Conservation (phyloP, 2,888 invertebrate genomes). For the Cheilosia urbana region DNA sequence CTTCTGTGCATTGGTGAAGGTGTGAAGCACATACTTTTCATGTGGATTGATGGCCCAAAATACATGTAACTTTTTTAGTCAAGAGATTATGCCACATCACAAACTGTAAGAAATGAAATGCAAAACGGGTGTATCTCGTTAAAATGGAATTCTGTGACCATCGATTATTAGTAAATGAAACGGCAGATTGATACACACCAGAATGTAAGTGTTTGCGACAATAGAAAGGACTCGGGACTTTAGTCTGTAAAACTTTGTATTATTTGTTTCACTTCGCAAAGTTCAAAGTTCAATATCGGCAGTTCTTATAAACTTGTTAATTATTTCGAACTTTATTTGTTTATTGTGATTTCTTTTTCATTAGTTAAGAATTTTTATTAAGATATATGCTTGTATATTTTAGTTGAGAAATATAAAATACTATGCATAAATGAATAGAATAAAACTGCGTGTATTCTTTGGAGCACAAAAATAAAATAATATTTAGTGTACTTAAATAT, state of each 20-base stretch:
- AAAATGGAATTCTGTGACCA: background rate
- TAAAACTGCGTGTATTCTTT: conserved; percentile 47
- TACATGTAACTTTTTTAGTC: conserved; percentile 4
- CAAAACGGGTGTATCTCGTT: too few relatives aligned
- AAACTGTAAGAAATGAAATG: background rate
- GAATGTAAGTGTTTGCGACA: conserved; percentile 1
- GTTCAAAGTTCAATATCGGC: conserved; percentile 1
- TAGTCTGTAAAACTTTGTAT: background rate
- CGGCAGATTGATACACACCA: background rate
- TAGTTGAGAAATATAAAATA: conserved; percentile 38
- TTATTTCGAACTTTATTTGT: conserved; percentile 33
- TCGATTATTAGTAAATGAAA: background rate
- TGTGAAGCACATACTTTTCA: conserved; percentile 16
- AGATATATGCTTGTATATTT: background rate
- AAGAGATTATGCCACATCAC: conserved; percentile 4
- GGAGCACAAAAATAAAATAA: conserved; percentile 28
- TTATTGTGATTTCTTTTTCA: conserved; percentile 67
- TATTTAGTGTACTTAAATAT: conserved; percentile 51
- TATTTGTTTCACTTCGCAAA: background rate
- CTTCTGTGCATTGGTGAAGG: background rate
- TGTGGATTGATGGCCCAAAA: conserved; percentile 28
- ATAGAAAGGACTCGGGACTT: background rate
- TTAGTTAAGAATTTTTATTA: conserved; percentile 26
- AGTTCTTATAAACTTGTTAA: conserved; percentile 5
- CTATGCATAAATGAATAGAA: conserved; percentile 25